Base-by-base conservation (phyloP, 2,797 vertebrate genomes). In the Epinephelus coioides region DNA sequence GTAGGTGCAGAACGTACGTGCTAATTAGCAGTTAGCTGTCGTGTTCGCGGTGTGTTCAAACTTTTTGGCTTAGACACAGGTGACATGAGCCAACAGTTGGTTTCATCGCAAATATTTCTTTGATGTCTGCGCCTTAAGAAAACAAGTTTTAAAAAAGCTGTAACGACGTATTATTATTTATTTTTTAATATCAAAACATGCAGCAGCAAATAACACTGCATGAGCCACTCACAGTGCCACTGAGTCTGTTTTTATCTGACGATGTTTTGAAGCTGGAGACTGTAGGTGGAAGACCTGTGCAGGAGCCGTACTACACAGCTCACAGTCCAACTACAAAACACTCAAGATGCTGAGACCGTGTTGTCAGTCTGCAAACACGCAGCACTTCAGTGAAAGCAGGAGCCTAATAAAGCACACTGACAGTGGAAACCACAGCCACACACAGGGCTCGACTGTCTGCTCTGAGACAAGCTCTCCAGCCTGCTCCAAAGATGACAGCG, bases 341-440 rank as follows among this genome's bases (percentile, higher is more conserved):
- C 12, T 34, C 19, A 49, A 19, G 64, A n/a, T 9, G 34, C 59
- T 30, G 21, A 56, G 44, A 19, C 3, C 15, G 4, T 50, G 44
- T 71, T 60, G 68, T 72, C 61, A 76, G 76, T 30, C 55, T 46
- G 68, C n/a, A 62, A 73, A 81, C 69, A 40, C 75, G 17, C 57
- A 63, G 57, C 60, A n/a, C 53, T 68, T 62, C 30, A 65, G 25
- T 13, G 0, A 65, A 79, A 53, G 50, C 72, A 56, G 70, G 51
- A 66, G n/a, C 60, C 67, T 51, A 49, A 73, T 73, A 70, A 57
- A 78, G 27, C 76, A n/a, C 5, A 34, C 47, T 54, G 73, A 64
- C 73, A 64, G 61, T 53, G 46, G 61, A 76, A 78, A 49, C 64
- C 47, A 60, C 23, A 53, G 76, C 40, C 38, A 21, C 67, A 21